A percentile compares a stretch with the other conserved stretches of the same genome.
phyloP scores from a whole-genome alignment of 2,797 vertebrate species.

The Cichlasoma orientale region DNA sequence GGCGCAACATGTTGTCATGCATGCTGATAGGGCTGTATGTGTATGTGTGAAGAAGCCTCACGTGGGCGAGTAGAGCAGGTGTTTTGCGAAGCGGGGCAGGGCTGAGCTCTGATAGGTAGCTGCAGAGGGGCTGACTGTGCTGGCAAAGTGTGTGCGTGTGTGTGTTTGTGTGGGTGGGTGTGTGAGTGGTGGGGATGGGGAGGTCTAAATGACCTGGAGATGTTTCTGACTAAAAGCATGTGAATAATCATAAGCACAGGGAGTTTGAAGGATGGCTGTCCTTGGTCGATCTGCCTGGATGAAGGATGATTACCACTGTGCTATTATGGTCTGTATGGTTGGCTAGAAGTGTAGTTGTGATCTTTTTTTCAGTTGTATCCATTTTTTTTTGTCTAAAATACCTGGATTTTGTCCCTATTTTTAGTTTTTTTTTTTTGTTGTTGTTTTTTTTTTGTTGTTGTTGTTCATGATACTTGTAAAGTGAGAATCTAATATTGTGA shows the following conservation, averaged over 20 bases:
- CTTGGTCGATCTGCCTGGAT: constrained; percentile 46
- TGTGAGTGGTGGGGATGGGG: too few species aligned
- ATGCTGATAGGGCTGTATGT: constrained; percentile 37
- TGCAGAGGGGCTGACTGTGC: constrained; percentile 18
- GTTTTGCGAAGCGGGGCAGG: constrained; percentile 27
- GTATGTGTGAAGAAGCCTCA: background rate
- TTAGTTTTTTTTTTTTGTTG: background rate
- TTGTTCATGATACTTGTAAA: too few species aligned
- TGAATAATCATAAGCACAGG: background rate
- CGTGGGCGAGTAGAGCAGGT: constrained; percentile 36
- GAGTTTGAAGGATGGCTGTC: constrained; percentile 58
- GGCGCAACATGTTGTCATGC: constrained; percentile 28
- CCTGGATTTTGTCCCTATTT: background rate
- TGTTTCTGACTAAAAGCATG: constrained; percentile 18
- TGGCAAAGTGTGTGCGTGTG: too few species aligned
- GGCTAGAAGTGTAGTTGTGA: background rate
- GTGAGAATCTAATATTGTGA: background rate
- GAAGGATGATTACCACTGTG: constrained; percentile 24
- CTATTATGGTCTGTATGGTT: background rate
- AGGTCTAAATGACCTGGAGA: background rate
- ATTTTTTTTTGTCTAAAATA: background rate
- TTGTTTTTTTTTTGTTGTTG: too few species aligned
- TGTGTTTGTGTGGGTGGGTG: background rate
- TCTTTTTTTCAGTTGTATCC: background rate
- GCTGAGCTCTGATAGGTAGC: constrained; percentile 45